Conservation (phyloP, 2,888 invertebrate species). For the Aspidiotus rigidus region DNA sequence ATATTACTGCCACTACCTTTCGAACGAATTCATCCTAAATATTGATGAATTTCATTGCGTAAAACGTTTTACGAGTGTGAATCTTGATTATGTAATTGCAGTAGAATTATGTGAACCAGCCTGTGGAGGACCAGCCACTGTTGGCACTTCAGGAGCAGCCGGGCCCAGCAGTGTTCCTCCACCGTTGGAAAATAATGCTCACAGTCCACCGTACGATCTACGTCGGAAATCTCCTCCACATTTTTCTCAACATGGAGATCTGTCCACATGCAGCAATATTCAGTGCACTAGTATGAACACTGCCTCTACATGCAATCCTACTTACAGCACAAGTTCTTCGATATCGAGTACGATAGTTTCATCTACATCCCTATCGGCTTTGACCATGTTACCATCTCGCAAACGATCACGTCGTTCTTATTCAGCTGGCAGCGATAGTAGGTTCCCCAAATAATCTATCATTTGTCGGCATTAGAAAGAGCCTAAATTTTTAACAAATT, state of each 20-base stretch:
- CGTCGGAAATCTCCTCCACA: conserved; percentile 79
- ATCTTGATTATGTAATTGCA: neutral
- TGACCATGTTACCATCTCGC: conserved; percentile 68
- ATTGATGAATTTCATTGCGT: too few species aligned
- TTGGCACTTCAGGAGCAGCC: conserved; percentile 44
- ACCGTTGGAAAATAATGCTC: too few species aligned
- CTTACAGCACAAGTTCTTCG: conserved; percentile 27
- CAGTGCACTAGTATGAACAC: conserved; percentile 24
- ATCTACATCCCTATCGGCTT: conserved; percentile 46
- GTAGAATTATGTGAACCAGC: conserved; percentile 65
- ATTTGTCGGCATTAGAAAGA: neutral
- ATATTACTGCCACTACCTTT: too few species aligned
- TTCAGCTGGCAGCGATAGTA: conserved; percentile 48
- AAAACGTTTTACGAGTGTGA: too few species aligned
- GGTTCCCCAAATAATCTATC: conserved; percentile 22
- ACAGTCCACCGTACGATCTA: conserved; percentile 84
- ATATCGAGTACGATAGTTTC: conserved; percentile 44
- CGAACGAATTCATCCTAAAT: too few species aligned
- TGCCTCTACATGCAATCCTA: conserved; percentile 23
- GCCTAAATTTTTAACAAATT: neutral
- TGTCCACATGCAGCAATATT: conserved; percentile 30
- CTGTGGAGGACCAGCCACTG: conserved; percentile 48
- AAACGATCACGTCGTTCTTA: conserved; percentile 70
- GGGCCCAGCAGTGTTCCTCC: conserved; percentile 47
- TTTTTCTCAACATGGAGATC: too few species aligned